Evolutionary conservation across 2,888 invertebrate species (phyloP), one percentile per base, ranked within the genome.

Genomic region (Drosophila anomelani): DNA sequence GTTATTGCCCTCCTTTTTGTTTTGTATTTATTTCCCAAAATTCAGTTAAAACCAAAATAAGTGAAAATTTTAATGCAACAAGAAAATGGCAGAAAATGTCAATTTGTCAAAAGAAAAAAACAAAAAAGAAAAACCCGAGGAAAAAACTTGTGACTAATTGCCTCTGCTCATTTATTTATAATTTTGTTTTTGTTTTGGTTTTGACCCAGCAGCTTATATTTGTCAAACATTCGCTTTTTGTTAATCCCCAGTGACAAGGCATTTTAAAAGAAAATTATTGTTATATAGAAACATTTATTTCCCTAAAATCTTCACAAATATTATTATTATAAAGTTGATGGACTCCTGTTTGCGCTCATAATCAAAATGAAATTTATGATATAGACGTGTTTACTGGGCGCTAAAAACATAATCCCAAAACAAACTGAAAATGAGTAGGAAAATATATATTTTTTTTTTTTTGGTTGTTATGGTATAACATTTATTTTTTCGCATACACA

Each of bases 401-500:
- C n/a, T 26, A 51, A 43, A 64, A 63, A 13, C 1, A n/a, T 63
- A 66, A 64, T 51, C 51, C 36, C 17, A 34, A 44, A 12, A 38
- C 29, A 51, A 64, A 47, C 58, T 36, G n/a, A 43, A 64, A 49
- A 62, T 32, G 49, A 49, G 23, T 32, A 17, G 39, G 12, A 29
- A 44, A 17, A 20, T 59, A 12, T 51, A 29, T 59, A 32, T 15
- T 44, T 62, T 41, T 68, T 38, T 59, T 62, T 46, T 55, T 41
- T 56, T 70, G 1, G 15, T 63, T 70, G 53, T 60, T 71, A 71
- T 56, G 55, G 54, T 49, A 60, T 60, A 75, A 49, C 55, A 55
- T 78, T 79, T 81, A 47, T 51, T 44, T 72, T 80, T 75, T 81
- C 47, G 79, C 81, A 86, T 82, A 82, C 87, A 82, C 85, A 71